Percentiles rank a stretch among this genome's conserved stretches.
phyloP scores from a whole-genome alignment of 2,113 vertebrate genomes.

The Pluvianellus socialis region DNA sequence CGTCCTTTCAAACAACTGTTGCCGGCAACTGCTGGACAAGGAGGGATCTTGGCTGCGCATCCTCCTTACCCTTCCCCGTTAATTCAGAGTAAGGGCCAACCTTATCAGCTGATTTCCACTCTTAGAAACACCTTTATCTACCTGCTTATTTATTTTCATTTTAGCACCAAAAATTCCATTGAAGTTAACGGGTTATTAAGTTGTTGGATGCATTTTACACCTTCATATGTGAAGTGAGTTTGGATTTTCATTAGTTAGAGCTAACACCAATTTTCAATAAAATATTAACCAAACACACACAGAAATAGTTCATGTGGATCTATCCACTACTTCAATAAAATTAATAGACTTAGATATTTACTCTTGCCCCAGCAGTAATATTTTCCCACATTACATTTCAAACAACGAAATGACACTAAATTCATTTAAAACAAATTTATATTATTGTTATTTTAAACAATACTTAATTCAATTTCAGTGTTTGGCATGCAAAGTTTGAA shows the following conservation, averaged over 20 bases:
- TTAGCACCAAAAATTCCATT: neutral
- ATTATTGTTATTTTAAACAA: constrained; percentile 82
- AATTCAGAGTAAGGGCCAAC: neutral
- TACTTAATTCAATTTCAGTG: constrained; percentile 80
- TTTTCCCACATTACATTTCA: constrained; percentile 78
- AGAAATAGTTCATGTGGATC: constrained; percentile 76
- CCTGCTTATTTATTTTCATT: neutral
- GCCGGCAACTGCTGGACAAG: neutral
- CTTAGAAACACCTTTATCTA: neutral
- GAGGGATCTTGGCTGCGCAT: neutral
- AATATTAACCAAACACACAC: constrained; percentile 82
- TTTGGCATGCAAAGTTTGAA: constrained; percentile 75
- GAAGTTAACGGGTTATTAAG: constrained; percentile 73
- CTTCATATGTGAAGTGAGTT: constrained; percentile 58
- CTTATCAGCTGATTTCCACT: neutral
- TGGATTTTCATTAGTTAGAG: constrained; percentile 75
- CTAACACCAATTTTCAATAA: constrained; percentile 79
- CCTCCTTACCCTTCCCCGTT: neutral
- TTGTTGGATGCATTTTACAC: constrained; percentile 71
- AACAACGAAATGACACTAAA: constrained; percentile 83
- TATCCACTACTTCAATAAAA: constrained; percentile 77
- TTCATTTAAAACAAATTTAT: constrained; percentile 81
- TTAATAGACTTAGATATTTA: constrained; percentile 81
- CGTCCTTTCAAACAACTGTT: neutral
- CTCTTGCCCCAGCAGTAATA: constrained; percentile 69